A percentile compares a stretch with the other conserved stretches of the same genome.
Conservation (phyloP, 2,888 invertebrate genomes). For the Drosophila kanekoi region DNA sequence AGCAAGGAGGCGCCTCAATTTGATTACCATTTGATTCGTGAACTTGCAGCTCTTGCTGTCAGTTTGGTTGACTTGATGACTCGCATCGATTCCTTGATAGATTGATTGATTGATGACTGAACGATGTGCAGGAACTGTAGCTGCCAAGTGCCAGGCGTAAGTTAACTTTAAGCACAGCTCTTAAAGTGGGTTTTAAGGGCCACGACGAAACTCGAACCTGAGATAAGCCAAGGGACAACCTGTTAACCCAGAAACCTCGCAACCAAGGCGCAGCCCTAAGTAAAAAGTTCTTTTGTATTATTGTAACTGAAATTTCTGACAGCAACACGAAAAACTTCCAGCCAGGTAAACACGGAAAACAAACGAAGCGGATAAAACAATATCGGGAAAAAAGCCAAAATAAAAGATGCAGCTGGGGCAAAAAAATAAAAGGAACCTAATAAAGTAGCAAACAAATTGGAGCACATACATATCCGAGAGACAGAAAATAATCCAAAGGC, state of each 20-base stretch:
- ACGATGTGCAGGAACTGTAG: slow-evolving; percentile 21
- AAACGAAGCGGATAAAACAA: slow-evolving; percentile 72
- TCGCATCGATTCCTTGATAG: slow-evolving; percentile 54
- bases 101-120: slow-evolving; percentile 71
- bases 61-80: slow-evolving; percentile 73
- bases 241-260: slow-evolving; percentile 63
- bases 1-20: slow-evolving; percentile 46
- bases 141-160: slow-evolving; percentile 5
- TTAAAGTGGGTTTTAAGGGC: slow-evolving; percentile 29
- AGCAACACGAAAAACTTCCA: slow-evolving; percentile 52
- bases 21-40: slow-evolving; percentile 75
- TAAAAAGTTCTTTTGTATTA: slow-evolving; percentile 69
- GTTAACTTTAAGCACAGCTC: slow-evolving; percentile 29
- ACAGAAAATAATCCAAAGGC: slow-evolving; percentile 61
- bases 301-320: slow-evolving; percentile 72
- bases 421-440: slow-evolving; percentile 49
- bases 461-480: slow-evolving; percentile 72
- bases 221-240: slow-evolving; percentile 50
- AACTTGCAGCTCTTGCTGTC: slow-evolving; percentile 67
- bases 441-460: slow-evolving; percentile 76
- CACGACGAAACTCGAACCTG: slow-evolving; percentile 9
- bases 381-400: slow-evolving; percentile 48
- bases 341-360: slow-evolving; percentile 64
- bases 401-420: slow-evolving; percentile 46
- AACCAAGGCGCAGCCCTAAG: slow-evolving; percentile 29